Evolutionary conservation across 2,113 vertebrate species (phyloP), one percentile per base, ranked within the genome.

Genomic region (Promerops cafer): DNA sequence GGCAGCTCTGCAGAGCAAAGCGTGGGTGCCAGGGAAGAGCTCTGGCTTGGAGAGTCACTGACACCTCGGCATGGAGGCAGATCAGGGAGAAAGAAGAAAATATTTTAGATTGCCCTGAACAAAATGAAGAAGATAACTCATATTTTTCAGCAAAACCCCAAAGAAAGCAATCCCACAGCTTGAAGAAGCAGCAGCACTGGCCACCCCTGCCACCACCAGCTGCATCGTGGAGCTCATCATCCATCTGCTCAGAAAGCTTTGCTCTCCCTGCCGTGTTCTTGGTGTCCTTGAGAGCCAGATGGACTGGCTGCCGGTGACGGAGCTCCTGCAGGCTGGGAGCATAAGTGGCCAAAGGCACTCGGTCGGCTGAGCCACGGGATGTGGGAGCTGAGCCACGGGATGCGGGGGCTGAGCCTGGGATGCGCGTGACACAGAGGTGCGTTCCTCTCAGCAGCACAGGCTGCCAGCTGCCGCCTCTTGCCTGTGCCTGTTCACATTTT

Each of bases 261-360:
- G 1, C n/a, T 60, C 26, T 69, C 50, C 50, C 22, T 59, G 19
- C 42, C 2, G 0, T 16, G n/a, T 42, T 68, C 82, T 65, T 19
- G 57, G 57, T 87, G 90, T 88, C 89, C 89, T 89, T 72, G 89
- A 64, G 91, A 69, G 59, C 66, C 86, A 94, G 93, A 83, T 52
- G 83, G 83, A 30, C 76, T 60, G 89, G 52, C 75, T 10, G 8
- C 89, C n/a, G 52, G 74, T 49, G 78, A 22, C 40, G 37, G 74
- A 54, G 81, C 66, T 84, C 61, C 89, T 30, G 60, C 42, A 2
- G 84, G 30, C 87, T 75, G n/a, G 49, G 61, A 57, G 40, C 17
- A 6, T 0, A 7, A 65, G 37, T 0, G 18, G 64, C 52, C 1
- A 3, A 26, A 28, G 53, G 65, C 1, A 0, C n/a, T 12, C 2